These are phyloP conservation scores for Rotaria macrura DNA, from an alignment of 2,888 invertebrate species.

Conservation along the genomic window DNA sequence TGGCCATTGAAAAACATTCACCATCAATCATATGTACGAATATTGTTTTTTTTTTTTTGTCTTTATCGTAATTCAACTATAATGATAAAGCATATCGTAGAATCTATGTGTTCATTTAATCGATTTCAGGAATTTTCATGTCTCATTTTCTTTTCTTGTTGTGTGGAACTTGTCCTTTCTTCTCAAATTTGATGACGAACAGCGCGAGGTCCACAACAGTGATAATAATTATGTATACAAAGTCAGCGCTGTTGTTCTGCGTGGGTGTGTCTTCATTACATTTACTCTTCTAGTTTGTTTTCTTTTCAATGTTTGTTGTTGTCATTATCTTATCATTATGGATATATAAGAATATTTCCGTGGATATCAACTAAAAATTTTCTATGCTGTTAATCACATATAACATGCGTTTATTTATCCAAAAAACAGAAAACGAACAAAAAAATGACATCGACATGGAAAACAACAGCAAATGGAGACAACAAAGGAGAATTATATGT, in stretches of 20 bases:
- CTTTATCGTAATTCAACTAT: background rate
- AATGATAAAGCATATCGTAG: background rate
- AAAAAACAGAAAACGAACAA: background rate
- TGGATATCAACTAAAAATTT: background rate
- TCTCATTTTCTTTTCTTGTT: background rate
- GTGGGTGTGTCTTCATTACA: background rate
- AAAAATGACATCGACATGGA: background rate
- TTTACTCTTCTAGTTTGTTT: background rate
- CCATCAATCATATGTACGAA: slow-evolving; percentile 3
- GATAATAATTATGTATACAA: background rate
- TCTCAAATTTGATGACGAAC: background rate
- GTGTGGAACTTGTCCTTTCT: background rate
- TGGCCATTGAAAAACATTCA: background rate
- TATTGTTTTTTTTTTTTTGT: too few relatives aligned
- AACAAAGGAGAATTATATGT: background rate
- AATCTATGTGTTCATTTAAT: background rate
- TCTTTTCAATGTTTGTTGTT: background rate
- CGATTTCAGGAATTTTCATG: background rate
- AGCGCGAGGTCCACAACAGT: slow-evolving; percentile 12
- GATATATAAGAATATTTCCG: background rate
- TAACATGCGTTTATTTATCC: background rate
- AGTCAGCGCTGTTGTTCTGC: background rate
- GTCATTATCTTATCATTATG: background rate
- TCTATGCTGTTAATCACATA: background rate
- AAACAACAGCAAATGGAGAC: background rate